These are phyloP conservation scores for Helicorthomorpha holstii DNA, from an alignment of 1,140 invertebrate genomes.

Conservation along the genomic window DNA sequence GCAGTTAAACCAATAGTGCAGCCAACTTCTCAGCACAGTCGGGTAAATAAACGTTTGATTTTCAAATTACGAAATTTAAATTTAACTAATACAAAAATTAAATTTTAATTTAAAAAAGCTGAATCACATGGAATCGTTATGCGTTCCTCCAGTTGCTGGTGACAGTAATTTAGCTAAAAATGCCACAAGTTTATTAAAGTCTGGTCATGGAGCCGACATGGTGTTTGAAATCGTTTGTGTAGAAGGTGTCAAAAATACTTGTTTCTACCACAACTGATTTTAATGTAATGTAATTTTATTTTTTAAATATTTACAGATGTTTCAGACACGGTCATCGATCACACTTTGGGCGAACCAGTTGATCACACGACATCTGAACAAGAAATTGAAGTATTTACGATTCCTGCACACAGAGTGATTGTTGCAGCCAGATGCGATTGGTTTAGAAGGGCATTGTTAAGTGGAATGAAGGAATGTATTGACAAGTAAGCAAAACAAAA, in stretches of 20 bases:
- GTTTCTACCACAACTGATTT: not conserved
- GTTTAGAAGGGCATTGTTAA: conserved; percentile 46
- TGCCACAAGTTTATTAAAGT: conserved; percentile 34
- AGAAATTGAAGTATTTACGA: conserved; percentile 19
- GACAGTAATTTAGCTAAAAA: conserved; percentile 37
- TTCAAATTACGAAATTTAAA: too few relatives aligned
- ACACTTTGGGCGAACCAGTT: conserved; percentile 18
- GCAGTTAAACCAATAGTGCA: too few relatives aligned
- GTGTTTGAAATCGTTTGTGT: conserved; percentile 38
- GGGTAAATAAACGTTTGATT: too few relatives aligned
- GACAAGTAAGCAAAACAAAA: conserved; percentile 31
- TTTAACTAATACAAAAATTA: too few relatives aligned
- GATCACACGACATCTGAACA: conserved; percentile 13
- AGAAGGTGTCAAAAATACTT: conserved; percentile 21
- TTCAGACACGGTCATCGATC: conserved; percentile 25
- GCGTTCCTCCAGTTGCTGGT: conserved; percentile 35
- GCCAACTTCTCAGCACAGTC: conserved; percentile 8
- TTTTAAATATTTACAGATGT: conserved; percentile 14
- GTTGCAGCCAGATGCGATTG: conserved; percentile 47
- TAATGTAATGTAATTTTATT: not conserved
- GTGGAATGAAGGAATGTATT: conserved; percentile 52
- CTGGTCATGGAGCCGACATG: conserved; percentile 38
- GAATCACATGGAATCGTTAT: conserved; percentile 41
- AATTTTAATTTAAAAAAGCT: too few relatives aligned
- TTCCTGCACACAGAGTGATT: conserved; percentile 43